Evolutionary conservation across 2,888 invertebrate species (phyloP).

Genomic region (Drosophila putrida): DNA sequence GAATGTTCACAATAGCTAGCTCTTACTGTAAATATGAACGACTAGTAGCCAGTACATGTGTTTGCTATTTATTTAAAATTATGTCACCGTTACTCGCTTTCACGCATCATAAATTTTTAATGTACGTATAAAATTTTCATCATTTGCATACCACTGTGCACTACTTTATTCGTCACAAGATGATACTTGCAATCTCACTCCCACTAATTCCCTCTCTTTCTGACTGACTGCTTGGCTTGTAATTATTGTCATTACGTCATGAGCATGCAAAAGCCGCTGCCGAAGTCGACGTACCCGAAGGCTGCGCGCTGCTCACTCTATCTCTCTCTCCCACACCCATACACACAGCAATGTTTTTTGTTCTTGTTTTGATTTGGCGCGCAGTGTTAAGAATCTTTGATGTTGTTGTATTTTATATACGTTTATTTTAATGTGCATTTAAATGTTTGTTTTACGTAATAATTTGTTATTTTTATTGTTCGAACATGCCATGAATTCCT

Average conservation of each 20-base stretch:
- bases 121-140: constrained; percentile 1
- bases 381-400: constrained; percentile 25
- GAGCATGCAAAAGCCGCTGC: constrained; percentile 51
- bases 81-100: background rate
- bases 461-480: constrained; percentile 66
- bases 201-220: constrained; percentile 16
- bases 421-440: constrained; percentile 56
- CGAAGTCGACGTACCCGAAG: constrained; percentile 24
- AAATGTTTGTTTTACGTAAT: constrained; percentile 68
- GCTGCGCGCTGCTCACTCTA: constrained; percentile 19
- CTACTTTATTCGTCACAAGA: constrained; percentile 29
- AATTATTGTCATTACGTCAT: constrained; percentile 72
- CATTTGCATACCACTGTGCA: constrained; percentile 31
- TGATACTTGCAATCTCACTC: constrained; percentile 34
- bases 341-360: constrained; percentile 16
- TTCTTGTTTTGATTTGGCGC: constrained; percentile 62
- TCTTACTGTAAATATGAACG: background rate
- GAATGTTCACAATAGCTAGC: background rate
- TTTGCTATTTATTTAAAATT: constrained; percentile 11
- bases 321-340: constrained; percentile 3
- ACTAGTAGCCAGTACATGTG: background rate
- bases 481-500: constrained; percentile 60
- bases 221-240: constrained; percentile 27
- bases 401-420: constrained; percentile 28
- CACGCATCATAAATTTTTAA: constrained; percentile 1